Evolutionary conservation across 2,113 vertebrate genomes (phyloP).

Genomic region (Plotosus lineatus): DNA sequence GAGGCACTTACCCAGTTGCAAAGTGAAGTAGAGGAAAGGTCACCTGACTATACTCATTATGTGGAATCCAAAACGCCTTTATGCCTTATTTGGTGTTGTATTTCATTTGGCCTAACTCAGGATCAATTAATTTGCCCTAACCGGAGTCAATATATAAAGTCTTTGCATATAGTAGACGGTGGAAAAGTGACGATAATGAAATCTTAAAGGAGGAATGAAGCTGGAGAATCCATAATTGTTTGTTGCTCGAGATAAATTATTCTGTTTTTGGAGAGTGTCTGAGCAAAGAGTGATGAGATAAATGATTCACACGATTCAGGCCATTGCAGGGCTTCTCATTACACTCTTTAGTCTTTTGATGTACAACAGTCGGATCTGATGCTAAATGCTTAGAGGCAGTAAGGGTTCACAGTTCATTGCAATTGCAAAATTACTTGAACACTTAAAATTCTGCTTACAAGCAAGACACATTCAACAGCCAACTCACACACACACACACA

Average conservation of each 20-base stretch:
- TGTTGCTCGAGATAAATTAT: background rate
- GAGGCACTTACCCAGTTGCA: background rate
- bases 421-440: background rate
- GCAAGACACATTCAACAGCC: background rate
- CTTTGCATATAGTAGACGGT: no score
- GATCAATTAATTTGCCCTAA: no score
- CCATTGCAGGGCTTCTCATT: background rate
- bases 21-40: background rate
- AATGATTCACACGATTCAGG: background rate
- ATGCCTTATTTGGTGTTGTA: background rate
- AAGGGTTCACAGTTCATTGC: background rate
- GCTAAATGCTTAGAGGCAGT: background rate
- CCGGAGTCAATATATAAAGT: no score
- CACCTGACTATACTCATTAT: background rate
- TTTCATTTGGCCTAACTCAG: background rate
- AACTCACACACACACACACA: background rate
- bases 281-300: constrained; percentile 16
- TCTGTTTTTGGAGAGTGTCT: background rate
- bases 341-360: background rate
- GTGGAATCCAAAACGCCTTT: background rate
- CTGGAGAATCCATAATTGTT: background rate
- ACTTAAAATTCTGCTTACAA: background rate
- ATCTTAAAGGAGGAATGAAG: background rate
- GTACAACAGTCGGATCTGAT: background rate
- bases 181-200: background rate